A percentile compares a stretch with the other conserved stretches of the same genome.
Conservation (phyloP, 2,888 invertebrate species). For the Axea sp. region DNA sequence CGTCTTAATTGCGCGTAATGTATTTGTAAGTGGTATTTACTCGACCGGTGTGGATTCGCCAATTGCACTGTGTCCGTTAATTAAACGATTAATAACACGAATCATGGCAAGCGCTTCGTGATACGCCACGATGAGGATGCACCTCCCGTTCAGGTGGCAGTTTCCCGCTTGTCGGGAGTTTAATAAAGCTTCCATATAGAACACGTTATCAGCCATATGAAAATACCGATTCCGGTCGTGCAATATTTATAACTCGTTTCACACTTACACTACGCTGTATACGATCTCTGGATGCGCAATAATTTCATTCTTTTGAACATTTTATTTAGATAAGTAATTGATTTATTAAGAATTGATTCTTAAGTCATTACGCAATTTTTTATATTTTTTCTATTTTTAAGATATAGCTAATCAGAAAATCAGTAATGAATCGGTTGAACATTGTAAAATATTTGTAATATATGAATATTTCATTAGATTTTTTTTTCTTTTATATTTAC, state of each 20-base stretch:
- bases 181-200: constrained; percentile 56
- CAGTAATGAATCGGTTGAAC: too few relatives aligned
- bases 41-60: constrained; percentile 27
- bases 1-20: constrained; percentile 44
- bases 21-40: constrained; percentile 47
- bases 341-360: constrained; percentile 22
- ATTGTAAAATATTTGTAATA: too few relatives aligned
- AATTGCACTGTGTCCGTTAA: constrained; percentile 51
- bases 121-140: constrained; percentile 56
- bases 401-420: too few relatives aligned
- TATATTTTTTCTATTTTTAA: too few relatives aligned
- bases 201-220: constrained; percentile 37
- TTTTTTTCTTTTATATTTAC: too few relatives aligned
- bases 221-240: constrained; percentile 47
- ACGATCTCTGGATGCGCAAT: constrained; percentile 6
- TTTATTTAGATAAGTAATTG: constrained; percentile 15
- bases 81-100: constrained; percentile 64
- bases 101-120: constrained; percentile 62
- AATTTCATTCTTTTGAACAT: constrained; percentile 18
- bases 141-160: constrained; percentile 63
- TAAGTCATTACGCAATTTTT: constrained; percentile 1
- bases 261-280: constrained; percentile 40
- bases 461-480: too few relatives aligned
- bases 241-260: constrained; percentile 52
- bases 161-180: constrained; percentile 59